Evolutionary conservation across 2,888 invertebrate species (phyloP), one percentile per base, ranked within the genome.

Genomic region (Villa cingulata): DNA sequence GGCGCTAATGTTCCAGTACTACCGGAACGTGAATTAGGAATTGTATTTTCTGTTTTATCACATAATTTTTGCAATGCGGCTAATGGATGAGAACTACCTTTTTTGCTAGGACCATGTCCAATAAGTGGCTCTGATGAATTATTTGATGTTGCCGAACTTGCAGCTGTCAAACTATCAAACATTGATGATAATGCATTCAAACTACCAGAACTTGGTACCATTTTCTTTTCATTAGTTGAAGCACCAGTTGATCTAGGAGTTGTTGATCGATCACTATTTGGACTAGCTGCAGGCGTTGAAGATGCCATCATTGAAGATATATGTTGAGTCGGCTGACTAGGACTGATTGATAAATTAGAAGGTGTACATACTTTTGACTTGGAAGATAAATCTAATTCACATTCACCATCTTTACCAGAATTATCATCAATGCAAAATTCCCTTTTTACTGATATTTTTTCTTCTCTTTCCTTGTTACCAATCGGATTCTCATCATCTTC

Each of bases 21-120:
- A 72, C 48, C 57, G 55, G 45, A 58, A 36, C 66, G 66, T 37
- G 66, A 60, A 48, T 63, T 68, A 2, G 66, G 59, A 16, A 68
- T 64, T 7, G 71, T 60, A 53, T 49, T 55, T 71, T 92, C 92
- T 55, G 92, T 90, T 71, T 91, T 94, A 68, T 95, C 94, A 72
- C 95, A 91, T 23, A 96, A 78, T 68, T 94, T 94, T 65, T 96
- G 95, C 47, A 96, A 72, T 2, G 94, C 94, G 18, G 94, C 92
- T 57, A 96, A 69, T 7, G 96, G 96, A 70, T 96, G 92, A 58
- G 90, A 83, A 32, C 63, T 65, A 1, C 61, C 53, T 41, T 64
- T 64, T 51, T 67, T 66, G 53, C 64, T 39, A 4, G 50, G 48
- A 17, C 29, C 27, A 14, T 45, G 46, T 23, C 50, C 41, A 17